Conservation (phyloP, 2,888 invertebrate species). For the Drosophila parthenogenetica region DNA sequence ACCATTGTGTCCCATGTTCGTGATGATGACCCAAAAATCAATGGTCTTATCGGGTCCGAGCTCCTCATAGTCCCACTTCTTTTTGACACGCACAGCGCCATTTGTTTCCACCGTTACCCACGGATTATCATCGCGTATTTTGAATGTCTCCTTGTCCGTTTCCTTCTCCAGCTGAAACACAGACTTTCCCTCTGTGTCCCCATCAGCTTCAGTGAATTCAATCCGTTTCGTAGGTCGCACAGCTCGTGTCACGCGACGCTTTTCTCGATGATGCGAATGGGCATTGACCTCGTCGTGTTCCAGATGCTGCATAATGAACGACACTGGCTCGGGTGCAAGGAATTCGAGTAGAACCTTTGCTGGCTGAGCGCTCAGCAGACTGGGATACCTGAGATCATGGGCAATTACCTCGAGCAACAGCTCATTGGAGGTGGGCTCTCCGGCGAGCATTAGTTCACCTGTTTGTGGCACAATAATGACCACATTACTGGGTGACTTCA, state of each 20-base stretch:
- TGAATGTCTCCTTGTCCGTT: constrained; percentile 95
- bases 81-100: constrained; percentile 96
- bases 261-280: constrained; percentile 88
- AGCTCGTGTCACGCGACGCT: constrained; percentile 93
- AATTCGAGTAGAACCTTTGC: constrained; percentile 92
- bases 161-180: constrained; percentile 96
- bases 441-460: constrained; percentile 93
- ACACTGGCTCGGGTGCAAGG: constrained; percentile 87
- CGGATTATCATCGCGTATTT: constrained; percentile 96
- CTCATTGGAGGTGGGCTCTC: constrained; percentile 89
- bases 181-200: constrained; percentile 93
- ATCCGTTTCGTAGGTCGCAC: constrained; percentile 97
- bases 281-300: constrained; percentile 85
- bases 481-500: constrained; percentile 92
- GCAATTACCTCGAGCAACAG: constrained; percentile 91
- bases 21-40: constrained; percentile 98
- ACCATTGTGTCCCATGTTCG: constrained; percentile 95
- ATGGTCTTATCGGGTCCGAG: constrained; percentile 97
- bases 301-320: constrained; percentile 87
- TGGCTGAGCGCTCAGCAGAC: constrained; percentile 89
- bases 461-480: constrained; percentile 97
- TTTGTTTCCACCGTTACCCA: constrained; percentile 97
- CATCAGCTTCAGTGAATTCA: constrained; percentile 96
- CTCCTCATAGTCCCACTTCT: constrained; percentile 99
- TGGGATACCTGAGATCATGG: constrained; percentile 92